Evolutionary conservation across 2,113 vertebrate genomes (phyloP), one percentile per base, ranked within the genome.

Genomic region (Phylloscopus whistleri): DNA sequence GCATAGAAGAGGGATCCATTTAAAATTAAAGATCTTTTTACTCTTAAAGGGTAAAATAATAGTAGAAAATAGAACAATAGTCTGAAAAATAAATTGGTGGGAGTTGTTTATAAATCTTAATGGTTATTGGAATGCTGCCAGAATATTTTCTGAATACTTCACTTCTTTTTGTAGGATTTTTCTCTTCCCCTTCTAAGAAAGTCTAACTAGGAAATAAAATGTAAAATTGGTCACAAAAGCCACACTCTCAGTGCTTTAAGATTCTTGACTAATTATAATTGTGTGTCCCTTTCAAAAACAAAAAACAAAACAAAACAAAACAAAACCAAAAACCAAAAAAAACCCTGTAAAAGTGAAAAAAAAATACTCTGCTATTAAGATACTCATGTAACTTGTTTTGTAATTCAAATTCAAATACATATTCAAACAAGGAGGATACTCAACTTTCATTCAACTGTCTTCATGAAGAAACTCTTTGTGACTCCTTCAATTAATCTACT

Each of bases 291-390:
- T 23, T 31, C n/a, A 39, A 81, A 82, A 51, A 68, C 33, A 15
- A 0, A 8, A 2, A 1, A 4, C 5, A 12, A 41, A 41, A 41
- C 5, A 13, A 41, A 35, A 16, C 0, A 8, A 1, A 1, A 4
- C 5, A 12, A 41, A 41, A 13, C 12, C 13, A 41, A 41, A 12
- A 41, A 41, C 5, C 41, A 13, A 41, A 41, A 13, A 41, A 46
- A n/a, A n/a, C n/a, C 18, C 5, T 26, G 10, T 37, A 84, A 30
- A 43, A 72, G 14, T 76, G 41, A 67, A 92, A 63, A 49, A 59
- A 9, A 14, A 21, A 62, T 12, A 53, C 23, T 67, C 4, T 13
- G n/a, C 18, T 41, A 5, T 41, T 84, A 62, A 86, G 17, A 43
- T n/a, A 52, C 17, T 16, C 1, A 1, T 21, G 9, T 17, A 4